phyloP scores from a whole-genome alignment of 2,113 vertebrate genomes.

The Sardina pilchardus region DNA sequence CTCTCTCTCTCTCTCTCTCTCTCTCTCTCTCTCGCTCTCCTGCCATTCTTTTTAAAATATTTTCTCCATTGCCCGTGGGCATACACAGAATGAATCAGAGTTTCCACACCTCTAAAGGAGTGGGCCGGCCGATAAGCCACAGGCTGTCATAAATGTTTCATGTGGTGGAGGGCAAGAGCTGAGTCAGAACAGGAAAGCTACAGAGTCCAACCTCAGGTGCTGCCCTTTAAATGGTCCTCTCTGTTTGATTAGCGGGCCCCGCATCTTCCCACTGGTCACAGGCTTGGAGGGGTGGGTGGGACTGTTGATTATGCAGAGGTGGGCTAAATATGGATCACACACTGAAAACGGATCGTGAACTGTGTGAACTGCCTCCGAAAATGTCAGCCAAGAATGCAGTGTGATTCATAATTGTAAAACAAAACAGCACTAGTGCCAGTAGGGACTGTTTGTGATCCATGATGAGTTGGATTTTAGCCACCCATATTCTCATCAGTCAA shows the following conservation, averaged over 20 bases:
- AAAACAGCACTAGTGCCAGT: background rate
- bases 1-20: conserved; percentile 1
- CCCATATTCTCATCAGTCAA: background rate
- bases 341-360: background rate
- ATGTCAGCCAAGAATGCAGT: background rate
- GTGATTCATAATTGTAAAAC: background rate
- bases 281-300: conserved; percentile 60
- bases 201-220: conserved; percentile 43
- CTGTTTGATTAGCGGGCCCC: background rate
- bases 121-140: conserved; percentile 64
- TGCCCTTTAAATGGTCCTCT: conserved; percentile 55
- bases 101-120: conserved; percentile 67
- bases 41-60: background rate
- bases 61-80: conserved; percentile 40
- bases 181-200: conserved; percentile 67
- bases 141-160: conserved; percentile 59
- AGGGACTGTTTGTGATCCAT: background rate
- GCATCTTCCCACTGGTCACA: conserved; percentile 55
- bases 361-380: background rate
- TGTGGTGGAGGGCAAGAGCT: conserved; percentile 63
- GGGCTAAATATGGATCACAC: conserved; percentile 56
- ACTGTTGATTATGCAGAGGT: conserved; percentile 21
- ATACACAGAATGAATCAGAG: conserved; percentile 64
- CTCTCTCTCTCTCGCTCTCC: background rate
- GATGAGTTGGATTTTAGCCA: background rate